Base-by-base conservation (phyloP, 2,797 vertebrate genomes). In the Mareca strepera region DNA sequence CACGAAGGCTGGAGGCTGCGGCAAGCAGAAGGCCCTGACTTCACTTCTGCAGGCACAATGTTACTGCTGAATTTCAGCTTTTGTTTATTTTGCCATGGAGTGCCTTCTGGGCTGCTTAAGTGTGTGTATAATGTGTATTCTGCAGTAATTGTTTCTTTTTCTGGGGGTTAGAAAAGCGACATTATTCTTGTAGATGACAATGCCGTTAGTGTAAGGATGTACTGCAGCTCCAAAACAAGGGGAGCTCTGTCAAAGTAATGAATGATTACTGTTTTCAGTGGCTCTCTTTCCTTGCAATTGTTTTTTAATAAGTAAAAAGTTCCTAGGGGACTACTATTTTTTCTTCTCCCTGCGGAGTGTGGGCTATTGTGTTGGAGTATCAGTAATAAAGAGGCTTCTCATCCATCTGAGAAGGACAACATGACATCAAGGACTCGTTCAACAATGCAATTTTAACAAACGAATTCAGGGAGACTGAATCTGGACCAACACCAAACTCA, bases 281-380 rank as follows among this genome's bases (percentile, higher is more conserved):
- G 4, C 46, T 73, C 79, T 74, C 92, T 46, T 41, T 18, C 50
- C n/a, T 41, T 56, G 56, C 50, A 64, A 50, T 70, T 82, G 86
- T 76, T 90, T 80, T 92, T 96, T 73, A 95, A 88, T 58, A 75
- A 80, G 35, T 46, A 70, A 85, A 90, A 76, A 29, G 70, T 88
- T 96, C 80, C 92, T 60, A 58, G 55, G 82, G 37, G 70, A 76
- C 43, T 55, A 75, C 43, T 55, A 69, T 37, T 75, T 88, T 73
- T 68, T 70, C 63, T 60, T 75, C 91, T 86, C 82, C 68, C 55
- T 23, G 53, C 37, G 29, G 70, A 72, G 64, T 2, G 31, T 13
- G 4, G 67, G 12, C 66, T 86, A 23, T 83, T 85, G 35, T 88
- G 60, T 17, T 67, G 37, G 29, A 92, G 66, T 53, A 73, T 46